Evolutionary conservation across 2,888 invertebrate species (phyloP).

Genomic region (Zele albiditarsus): DNA sequence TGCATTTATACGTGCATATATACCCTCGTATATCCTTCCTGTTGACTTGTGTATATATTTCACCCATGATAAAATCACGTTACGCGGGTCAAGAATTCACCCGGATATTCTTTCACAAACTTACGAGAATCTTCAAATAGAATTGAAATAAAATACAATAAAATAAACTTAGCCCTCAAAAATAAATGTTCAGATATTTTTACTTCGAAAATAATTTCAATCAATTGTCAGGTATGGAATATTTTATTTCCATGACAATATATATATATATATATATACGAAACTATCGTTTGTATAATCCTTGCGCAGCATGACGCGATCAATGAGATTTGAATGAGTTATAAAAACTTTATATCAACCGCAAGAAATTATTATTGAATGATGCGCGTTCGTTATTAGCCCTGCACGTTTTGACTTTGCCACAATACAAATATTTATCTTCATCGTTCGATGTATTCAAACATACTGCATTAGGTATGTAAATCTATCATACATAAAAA

Average conservation of each 20-base stretch:
- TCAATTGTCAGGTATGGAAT: too few species aligned
- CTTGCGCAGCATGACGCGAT: background rate
- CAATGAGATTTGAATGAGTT: constrained; percentile 55
- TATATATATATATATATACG: constrained; percentile 6
- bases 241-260: too few species aligned
- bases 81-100: constrained; percentile 57
- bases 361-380: constrained; percentile 7
- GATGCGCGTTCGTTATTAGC: constrained; percentile 9
- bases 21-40: constrained; percentile 38
- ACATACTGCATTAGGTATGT: constrained; percentile 12
- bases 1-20: background rate
- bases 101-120: constrained; percentile 51
- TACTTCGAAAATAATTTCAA: too few species aligned
- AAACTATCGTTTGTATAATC: background rate
- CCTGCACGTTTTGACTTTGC: constrained; percentile 61
- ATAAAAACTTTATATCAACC: constrained; percentile 51
- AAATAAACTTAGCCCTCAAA: background rate
- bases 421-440: constrained; percentile 68
- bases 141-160: constrained; percentile 6
- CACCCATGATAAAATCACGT: constrained; percentile 54
- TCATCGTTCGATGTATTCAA: constrained; percentile 55
- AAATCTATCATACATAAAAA: constrained; percentile 5
- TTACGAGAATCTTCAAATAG: background rate
- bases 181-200: too few species aligned
- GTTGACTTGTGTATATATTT: constrained; percentile 54